Evolutionary conservation across 2,888 invertebrate genomes (phyloP), one percentile per base, ranked within the genome.

Genomic region (Agriotes lineatus): DNA sequence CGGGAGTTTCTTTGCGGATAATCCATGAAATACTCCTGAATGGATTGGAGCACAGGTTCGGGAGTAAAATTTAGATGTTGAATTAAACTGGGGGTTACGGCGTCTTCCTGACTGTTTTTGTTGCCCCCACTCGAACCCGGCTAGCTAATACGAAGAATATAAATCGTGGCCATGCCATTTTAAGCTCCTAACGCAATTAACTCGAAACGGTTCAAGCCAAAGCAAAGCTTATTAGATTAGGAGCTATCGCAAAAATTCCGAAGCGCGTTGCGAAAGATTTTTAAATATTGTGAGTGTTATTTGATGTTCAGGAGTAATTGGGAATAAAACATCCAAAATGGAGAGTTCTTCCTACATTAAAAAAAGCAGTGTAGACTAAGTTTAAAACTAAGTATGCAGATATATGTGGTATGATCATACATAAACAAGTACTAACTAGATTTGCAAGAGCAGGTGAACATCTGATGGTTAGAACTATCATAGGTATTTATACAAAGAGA

Each of bases 1-100:
- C 48, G 56, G 67, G 56, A 57, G 60, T 64, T 62, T 54, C 19
- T 65, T 54, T 59, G 62, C 19, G 58, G 59, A 70, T 70, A 67
- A 69, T 45, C 63, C 66, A 42, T 39, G 45, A 57, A 66, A 63
- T 63, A 56, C 63, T 44, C 39, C 54, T 56, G 18, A 44, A 56
- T 56, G 63, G 50, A 63, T 56, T 56, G 19, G 37, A 37, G 39
- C 25, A 25, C 25, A 25, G 25, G 25, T 25, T 25, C 7, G 3
- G 48, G 30, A 19, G 45, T 25, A 58, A 58, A 58, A 58, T 58
- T 42, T 58, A 58, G 58, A 58, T 58, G 58, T 25, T 25, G 61
- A 61, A 52, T 19, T 61, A 61, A 52, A 61, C 61, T 61, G 52
- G 61, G 50, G 61, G 52, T 61, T 61, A 61, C 37, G 37, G 22